Percentiles rank a stretch among this genome's conserved stretches.
These are phyloP conservation scores for Montipora cactus DNA, from an alignment of 64 coral and sea anemone genomes.

Conservation along the genomic window DNA sequence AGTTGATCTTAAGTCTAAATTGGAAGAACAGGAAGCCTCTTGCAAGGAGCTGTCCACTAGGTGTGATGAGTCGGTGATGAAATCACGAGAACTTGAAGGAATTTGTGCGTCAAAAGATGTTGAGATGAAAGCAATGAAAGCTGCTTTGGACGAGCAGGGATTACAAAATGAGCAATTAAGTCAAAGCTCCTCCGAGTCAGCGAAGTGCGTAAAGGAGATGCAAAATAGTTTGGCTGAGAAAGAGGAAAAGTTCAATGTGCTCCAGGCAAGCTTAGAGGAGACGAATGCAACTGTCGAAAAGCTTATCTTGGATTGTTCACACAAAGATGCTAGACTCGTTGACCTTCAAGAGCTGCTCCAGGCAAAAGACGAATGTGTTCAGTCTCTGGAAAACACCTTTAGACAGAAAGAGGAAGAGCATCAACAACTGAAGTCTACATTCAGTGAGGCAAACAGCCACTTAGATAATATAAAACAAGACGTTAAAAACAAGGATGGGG, in stretches of 20 bases:
- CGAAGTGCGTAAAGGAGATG: constrained; percentile 32
- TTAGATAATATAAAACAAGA: constrained; percentile 31
- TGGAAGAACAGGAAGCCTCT: constrained; percentile 44
- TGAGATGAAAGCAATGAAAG: constrained; percentile 45
- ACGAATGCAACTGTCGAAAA: constrained; percentile 33
- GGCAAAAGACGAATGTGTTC: constrained; percentile 35
- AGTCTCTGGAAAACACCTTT: constrained; percentile 32
- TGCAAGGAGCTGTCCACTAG: not conserved
- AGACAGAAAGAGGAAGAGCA: constrained; percentile 5
- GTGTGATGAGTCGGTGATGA: not conserved
- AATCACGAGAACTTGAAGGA: constrained; percentile 50
- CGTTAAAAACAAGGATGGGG: constrained; percentile 12
- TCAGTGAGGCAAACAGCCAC: constrained; percentile 2
- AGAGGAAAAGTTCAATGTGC: constrained; percentile 31
- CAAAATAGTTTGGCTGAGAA: constrained; percentile 48
- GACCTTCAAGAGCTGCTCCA: constrained; percentile 30
- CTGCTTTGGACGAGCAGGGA: constrained; percentile 27
- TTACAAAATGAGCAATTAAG: constrained; percentile 57
- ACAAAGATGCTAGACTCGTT: not conserved
- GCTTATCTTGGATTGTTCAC: not conserved
- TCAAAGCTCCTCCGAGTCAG: constrained; percentile 49
- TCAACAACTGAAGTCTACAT: not conserved
- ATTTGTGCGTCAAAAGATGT: constrained; percentile 55
- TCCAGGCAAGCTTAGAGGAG: constrained; percentile 55
- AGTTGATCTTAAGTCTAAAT: constrained; percentile 44